Evolutionary conservation across 2,797 vertebrate species (phyloP).

Genomic region (Eremophila alpestris): DNA sequence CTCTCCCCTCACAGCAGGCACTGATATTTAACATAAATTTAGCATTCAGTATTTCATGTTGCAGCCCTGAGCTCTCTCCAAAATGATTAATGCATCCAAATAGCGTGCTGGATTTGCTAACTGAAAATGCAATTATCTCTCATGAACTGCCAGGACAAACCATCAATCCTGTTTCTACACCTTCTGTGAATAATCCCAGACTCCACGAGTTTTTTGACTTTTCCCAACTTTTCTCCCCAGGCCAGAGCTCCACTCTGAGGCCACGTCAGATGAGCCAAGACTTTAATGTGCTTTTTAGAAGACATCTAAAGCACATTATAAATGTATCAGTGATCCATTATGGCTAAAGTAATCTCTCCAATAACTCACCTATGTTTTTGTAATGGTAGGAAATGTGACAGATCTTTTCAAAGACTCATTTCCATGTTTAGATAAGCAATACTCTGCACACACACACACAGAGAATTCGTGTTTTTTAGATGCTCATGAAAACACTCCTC

Average conservation of each 20-base stretch:
- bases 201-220: neutral
- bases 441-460: neutral
- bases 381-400: neutral
- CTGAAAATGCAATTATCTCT: neutral
- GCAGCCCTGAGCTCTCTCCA: neutral
- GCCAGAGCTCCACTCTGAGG: neutral
- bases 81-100: neutral
- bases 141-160: neutral
- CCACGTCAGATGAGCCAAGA: neutral
- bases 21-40: neutral
- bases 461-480: neutral
- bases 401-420: neutral
- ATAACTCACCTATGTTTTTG: neutral
- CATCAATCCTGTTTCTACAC: neutral
- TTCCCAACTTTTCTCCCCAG: neutral
- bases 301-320: neutral
- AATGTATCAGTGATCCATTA: neutral
- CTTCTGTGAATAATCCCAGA: neutral
- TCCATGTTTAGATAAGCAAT: neutral
- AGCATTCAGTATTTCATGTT: neutral
- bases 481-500: neutral
- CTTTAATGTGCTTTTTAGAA: neutral
- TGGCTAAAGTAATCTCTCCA: neutral
- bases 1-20: neutral
- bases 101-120: neutral